Evolutionary conservation across 2,797 vertebrate genomes (phyloP).

Genomic region (Decapterus maruadsi): DNA sequence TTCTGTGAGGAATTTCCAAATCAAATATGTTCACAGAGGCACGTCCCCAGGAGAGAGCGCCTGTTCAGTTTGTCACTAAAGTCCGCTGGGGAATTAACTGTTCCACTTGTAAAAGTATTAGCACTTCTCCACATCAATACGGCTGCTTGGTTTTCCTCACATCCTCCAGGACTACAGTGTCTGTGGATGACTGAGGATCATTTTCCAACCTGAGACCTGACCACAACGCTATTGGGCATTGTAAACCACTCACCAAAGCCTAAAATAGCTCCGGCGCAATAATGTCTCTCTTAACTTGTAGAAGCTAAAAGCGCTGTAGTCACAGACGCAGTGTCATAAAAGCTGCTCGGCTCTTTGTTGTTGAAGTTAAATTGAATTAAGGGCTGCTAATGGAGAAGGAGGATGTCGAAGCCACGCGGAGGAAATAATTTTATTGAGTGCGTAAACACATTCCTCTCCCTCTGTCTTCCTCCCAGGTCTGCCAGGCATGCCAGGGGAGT

Average conservation of each 20-base stretch:
- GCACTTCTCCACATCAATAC: conserved; percentile 77
- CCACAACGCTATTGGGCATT: conserved; percentile 82
- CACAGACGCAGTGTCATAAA: conserved; percentile 66
- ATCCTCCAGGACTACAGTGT: conserved; percentile 73
- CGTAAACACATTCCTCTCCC: conserved; percentile 47
- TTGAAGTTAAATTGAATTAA: conserved; percentile 74
- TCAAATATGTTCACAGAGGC: conserved; percentile 78
- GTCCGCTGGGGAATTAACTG: conserved; percentile 75
- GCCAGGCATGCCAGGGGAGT: conserved; percentile 97
- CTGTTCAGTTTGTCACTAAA: conserved; percentile 74
- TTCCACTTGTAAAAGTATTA: conserved; percentile 79
- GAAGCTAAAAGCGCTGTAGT: conserved; percentile 63
- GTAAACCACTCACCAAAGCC: conserved; percentile 80
- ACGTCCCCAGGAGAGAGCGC: conserved; percentile 63
- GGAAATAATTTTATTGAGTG: conserved; percentile 53
- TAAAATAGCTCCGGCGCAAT: conserved; percentile 76
- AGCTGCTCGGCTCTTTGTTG: conserved; percentile 66
- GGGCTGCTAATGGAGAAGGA: conserved; percentile 59
- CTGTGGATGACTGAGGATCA: conserved; percentile 78
- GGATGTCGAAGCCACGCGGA: conserved; percentile 40
- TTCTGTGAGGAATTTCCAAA: conserved; percentile 76
- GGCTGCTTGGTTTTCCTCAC: conserved; percentile 73
- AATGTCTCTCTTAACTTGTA: conserved; percentile 73
- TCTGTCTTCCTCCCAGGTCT: conserved; percentile 88
- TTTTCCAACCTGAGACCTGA: conserved; percentile 82